Evolutionary conservation across 2,888 invertebrate species (phyloP).

Genomic region (Crossocerus cetratus): DNA sequence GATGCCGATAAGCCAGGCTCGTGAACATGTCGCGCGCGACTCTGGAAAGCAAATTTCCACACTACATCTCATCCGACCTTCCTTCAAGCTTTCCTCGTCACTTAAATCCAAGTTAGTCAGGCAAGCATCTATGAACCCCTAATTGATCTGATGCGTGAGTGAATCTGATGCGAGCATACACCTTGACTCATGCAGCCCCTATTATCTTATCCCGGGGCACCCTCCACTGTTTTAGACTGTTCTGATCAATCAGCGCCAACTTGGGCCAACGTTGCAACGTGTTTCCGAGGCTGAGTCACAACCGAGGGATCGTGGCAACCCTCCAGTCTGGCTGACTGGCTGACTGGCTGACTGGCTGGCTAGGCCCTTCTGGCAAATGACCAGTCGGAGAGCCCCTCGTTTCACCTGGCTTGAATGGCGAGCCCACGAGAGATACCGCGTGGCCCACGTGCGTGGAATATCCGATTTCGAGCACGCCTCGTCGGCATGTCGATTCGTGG

Average conservation of each 20-base stretch:
- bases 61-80: constrained; percentile 3
- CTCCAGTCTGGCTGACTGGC: constrained; percentile 18
- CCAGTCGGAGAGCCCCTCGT: constrained; percentile 33
- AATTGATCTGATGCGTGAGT: neutral
- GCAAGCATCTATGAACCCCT: no score
- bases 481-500: constrained; percentile 19
- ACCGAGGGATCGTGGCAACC: neutral
- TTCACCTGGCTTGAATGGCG: constrained; percentile 51
- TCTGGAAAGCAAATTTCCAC: neutral
- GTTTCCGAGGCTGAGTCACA: constrained; percentile 20
- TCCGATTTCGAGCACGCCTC: constrained; percentile 39
- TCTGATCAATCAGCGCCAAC: neutral
- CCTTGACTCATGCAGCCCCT: neutral
- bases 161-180: neutral
- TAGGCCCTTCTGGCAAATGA: constrained; percentile 35
- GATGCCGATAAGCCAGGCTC: constrained; percentile 46
- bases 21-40: constrained; percentile 8
- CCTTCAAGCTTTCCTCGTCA: constrained; percentile 8
- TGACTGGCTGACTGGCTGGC: constrained; percentile 15
- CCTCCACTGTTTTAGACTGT: neutral
- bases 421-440: constrained; percentile 11
- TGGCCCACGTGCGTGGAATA: constrained; percentile 46
- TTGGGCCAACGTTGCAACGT: neutral
- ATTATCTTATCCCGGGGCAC: neutral
- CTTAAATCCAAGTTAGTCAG: no score